These are phyloP conservation scores for Seriola dumerili DNA, from an alignment of 2,113 vertebrate species.

Conservation along the genomic window DNA sequence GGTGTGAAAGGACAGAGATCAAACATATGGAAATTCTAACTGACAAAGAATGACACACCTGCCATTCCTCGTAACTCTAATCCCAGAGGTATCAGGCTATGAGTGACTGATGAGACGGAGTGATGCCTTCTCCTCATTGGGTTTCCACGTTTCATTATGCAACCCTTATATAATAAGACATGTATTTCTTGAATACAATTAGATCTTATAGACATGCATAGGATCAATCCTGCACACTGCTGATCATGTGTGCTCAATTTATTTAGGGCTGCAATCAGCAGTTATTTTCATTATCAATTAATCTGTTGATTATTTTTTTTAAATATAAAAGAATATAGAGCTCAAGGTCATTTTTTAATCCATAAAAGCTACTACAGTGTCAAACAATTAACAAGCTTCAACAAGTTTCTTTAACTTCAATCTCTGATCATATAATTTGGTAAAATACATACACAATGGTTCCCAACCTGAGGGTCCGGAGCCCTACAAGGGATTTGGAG, in stretches of 20 bases:
- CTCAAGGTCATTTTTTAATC: too few species aligned
- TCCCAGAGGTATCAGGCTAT: background rate
- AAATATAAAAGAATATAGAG: too few species aligned
- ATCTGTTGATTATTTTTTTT: too few species aligned
- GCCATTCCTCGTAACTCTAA: background rate
- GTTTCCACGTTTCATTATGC: constrained; percentile 19
- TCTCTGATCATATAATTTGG: too few species aligned
- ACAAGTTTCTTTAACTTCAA: too few species aligned
- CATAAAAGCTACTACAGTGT: too few species aligned
- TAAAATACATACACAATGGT: too few species aligned
- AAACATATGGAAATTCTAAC: constrained; percentile 11
- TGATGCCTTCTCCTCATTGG: background rate
- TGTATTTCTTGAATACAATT: background rate
- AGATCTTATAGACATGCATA: background rate
- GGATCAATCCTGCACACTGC: background rate
- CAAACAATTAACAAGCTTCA: too few species aligned
- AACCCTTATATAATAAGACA: constrained; percentile 25
- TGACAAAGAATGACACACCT: background rate
- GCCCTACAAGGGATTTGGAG: too few species aligned
- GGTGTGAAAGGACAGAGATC: constrained; percentile 13
- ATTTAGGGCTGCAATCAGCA: background rate
- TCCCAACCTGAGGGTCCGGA: too few species aligned
- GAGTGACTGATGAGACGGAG: constrained; percentile 22
- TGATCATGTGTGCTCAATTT: background rate
- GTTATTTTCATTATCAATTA: background rate